Conservation (phyloP, 2,888 invertebrate species). For the Ophonus ardosiacus region DNA sequence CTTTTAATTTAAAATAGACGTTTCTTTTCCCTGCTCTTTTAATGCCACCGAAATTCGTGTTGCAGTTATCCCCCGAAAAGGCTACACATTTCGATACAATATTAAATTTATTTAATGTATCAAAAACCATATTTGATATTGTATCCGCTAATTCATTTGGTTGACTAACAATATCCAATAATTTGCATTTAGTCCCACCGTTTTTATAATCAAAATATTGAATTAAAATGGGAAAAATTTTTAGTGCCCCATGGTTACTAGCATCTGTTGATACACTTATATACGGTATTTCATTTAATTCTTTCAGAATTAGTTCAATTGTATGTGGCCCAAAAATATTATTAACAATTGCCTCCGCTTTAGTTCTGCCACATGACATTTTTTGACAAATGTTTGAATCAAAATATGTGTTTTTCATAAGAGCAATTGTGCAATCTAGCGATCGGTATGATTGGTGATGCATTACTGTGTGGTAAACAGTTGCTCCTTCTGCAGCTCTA, state of each 20-base stretch:
- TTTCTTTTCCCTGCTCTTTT: no score
- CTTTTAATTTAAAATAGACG: no score
- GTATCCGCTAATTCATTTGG: slow-evolving; percentile 68
- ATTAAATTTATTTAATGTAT: no score
- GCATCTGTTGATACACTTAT: slow-evolving; percentile 68
- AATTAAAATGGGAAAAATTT: slow-evolving; percentile 69
- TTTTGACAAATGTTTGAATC: slow-evolving; percentile 40
- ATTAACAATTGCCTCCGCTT: slow-evolving; percentile 61
- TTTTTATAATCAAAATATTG: slow-evolving; percentile 67
- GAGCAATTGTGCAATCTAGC: slow-evolving; percentile 57
- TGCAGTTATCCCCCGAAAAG: no score
- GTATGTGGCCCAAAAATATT: slow-evolving; percentile 58
- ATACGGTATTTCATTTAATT: slow-evolving; percentile 66
- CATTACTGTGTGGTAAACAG: slow-evolving; percentile 47
- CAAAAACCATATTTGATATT: slow-evolving; percentile 66
- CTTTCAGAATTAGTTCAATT: slow-evolving; percentile 64
- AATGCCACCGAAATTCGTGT: no score
- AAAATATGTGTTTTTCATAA: slow-evolving; percentile 21
- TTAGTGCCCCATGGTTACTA: slow-evolving; percentile 68
- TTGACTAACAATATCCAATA: slow-evolving; percentile 65
- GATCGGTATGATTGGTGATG: slow-evolving; percentile 54
- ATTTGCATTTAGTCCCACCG: slow-evolving; percentile 46
- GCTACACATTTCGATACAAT: no score
- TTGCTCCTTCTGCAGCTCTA: slow-evolving; percentile 42
- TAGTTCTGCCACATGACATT: no score